Evolutionary conservation across 2,888 invertebrate genomes (phyloP), one percentile per base, ranked within the genome.

Genomic region (Steinernema scapterisci): DNA sequence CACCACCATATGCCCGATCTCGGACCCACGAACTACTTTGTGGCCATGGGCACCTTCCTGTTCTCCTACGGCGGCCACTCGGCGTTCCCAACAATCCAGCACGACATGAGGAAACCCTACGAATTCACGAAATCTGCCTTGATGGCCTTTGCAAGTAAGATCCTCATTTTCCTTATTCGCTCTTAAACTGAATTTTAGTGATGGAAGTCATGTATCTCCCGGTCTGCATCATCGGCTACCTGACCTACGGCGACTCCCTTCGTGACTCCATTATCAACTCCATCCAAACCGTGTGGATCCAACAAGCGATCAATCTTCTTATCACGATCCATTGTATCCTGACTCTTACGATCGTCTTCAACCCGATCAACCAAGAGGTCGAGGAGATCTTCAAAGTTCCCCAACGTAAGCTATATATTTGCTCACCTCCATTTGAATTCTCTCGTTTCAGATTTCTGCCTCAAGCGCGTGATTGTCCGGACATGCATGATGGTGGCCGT

Each of bases 51-150:
- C 45, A 79, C 79, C 13, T 63, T 79, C 48, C 45, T 79, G n/a
- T 79, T 79, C 56, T 56, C 79, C 31, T 79, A 79, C 70, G 79
- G 79, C 13, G 79, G 79, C 1, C 79, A 79, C 48, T 70, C 79
- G 2, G 74, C 79, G 5, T 77, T 79, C 38, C 79, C 79, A 27
- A 79, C 79, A 27, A 92, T 95, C 70, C 95, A 95, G 89, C 93
- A 94, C 78, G 95, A 95, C 88, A 95, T 95, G 95, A 91, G 91
- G 78, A 91, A 92, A 78, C 92, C 93, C 79, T 89, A 90, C 0
- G 91, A 92, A 83, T 92, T 95, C 77, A 91, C 92, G 81, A 90
- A 90, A 83, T 93, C 93, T 0, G 91, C 93, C 16, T 52, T 74
- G 11, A 52, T 80, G 31, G 80, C 80, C 19, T 79, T 81, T 74